phyloP scores from a whole-genome alignment of 2,113 vertebrate species.

The Eretmochelys imbricata region DNA sequence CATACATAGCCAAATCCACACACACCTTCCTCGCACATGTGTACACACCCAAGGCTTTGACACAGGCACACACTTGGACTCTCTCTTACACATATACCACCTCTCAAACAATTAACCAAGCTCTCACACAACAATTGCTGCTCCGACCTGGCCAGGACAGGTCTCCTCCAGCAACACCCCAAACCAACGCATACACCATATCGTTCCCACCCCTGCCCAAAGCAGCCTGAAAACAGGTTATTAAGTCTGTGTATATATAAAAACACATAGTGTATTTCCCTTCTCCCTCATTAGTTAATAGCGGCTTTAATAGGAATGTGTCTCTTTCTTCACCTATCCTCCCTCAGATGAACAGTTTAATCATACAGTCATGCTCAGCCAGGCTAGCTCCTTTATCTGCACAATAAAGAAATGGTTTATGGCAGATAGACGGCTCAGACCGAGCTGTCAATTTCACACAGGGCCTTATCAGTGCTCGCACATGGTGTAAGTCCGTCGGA shows the following conservation, averaged over 20 bases:
- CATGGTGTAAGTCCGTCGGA: slow-evolving; percentile 52
- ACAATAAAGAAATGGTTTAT: slow-evolving; percentile 55
- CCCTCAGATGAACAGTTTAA: slow-evolving; percentile 19
- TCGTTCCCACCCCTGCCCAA: background rate
- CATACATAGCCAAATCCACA: accelerated
- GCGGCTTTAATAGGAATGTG: background rate
- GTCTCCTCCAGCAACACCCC: background rate
- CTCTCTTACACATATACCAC: background rate
- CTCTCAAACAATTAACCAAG: background rate
- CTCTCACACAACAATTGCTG: background rate
- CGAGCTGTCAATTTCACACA: slow-evolving; percentile 68
- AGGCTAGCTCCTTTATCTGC: slow-evolving; percentile 63
- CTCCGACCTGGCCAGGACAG: background rate
- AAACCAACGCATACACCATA: accelerated
- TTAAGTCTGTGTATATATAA: background rate
- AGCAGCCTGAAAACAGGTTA: background rate
- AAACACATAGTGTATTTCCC: accelerated
- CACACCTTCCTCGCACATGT: background rate
- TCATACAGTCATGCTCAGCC: slow-evolving; percentile 48
- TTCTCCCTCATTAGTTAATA: slow-evolving; percentile 52
- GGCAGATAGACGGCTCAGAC: slow-evolving; percentile 35
- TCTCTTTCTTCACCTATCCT: slow-evolving; percentile 30
- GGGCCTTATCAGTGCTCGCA: slow-evolving; percentile 74
- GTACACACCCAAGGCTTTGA: background rate
- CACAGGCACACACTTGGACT: background rate